Percentiles rank a stretch among this genome's conserved stretches.
These are phyloP conservation scores for Danionella dracula DNA, from an alignment of 2,797 vertebrate genomes.

Conservation along the genomic window DNA sequence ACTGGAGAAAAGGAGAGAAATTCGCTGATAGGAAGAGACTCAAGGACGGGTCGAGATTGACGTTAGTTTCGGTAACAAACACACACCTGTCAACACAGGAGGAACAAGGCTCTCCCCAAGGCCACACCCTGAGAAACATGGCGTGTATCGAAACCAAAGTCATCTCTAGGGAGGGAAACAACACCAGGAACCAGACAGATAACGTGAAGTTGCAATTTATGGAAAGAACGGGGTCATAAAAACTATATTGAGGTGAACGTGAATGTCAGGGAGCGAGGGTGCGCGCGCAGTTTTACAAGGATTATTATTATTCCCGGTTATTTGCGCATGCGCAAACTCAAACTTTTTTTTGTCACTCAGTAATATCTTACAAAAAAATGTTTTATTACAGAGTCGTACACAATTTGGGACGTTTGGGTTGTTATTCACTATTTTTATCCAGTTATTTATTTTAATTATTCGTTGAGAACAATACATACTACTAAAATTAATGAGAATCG, in stretches of 20 bases:
- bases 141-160: conserved; percentile 67
- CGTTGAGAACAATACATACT: too few species aligned
- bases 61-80: conserved; percentile 14
- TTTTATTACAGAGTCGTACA: too few species aligned
- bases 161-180: neutral
- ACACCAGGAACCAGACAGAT: neutral
- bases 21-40: neutral
- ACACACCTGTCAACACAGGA: conserved; percentile 53
- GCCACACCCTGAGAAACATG: conserved; percentile 69
- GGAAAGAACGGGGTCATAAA: neutral
- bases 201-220: neutral
- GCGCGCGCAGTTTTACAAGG: too few species aligned
- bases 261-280: neutral
- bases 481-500: too few species aligned
- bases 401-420: too few species aligned
- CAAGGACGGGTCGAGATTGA: neutral
- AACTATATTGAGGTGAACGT: neutral
- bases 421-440: too few species aligned
- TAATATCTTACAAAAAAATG: too few species aligned
- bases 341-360: too few species aligned
- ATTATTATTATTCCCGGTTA: too few species aligned
- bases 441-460: too few species aligned
- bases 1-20: neutral
- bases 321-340: too few species aligned
- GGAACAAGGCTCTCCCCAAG: conserved; percentile 20